A percentile compares a stretch with the other conserved stretches of the same genome.
These are phyloP conservation scores for Karalla daura DNA, from an alignment of 2,797 vertebrate genomes.

Conservation along the genomic window DNA sequence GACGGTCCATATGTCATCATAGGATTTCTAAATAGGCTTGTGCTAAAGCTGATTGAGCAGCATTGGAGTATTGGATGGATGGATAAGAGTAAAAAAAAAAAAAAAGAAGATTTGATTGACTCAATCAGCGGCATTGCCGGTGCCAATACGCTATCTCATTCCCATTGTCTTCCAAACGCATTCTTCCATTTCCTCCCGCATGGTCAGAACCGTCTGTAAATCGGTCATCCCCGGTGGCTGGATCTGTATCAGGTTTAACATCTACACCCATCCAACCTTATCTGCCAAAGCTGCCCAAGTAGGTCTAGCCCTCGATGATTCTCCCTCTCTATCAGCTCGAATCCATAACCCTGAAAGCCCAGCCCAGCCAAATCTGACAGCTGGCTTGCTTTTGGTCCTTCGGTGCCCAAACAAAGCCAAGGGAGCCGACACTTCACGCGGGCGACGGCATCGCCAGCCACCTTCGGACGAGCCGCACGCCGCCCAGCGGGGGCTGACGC, in stretches of 20 bases:
- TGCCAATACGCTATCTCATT: neutral
- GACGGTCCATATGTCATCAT: neutral
- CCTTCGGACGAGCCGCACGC: too few relatives aligned
- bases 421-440: slow-evolving; percentile 7
- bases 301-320: slow-evolving; percentile 12
- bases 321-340: neutral
- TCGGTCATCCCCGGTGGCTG: neutral
- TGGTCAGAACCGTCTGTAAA: slow-evolving; percentile 1
- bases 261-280: neutral
- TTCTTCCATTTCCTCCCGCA: neutral
- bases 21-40: slow-evolving; percentile 2
- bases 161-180: neutral
- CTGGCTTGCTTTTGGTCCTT: neutral
- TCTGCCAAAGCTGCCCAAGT: slow-evolving; percentile 8
- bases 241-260: slow-evolving; percentile 22
- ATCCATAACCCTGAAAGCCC: neutral
- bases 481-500: too few relatives aligned
- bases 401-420: neutral
- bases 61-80: too few relatives aligned
- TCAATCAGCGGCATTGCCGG: neutral
- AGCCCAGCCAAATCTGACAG: neutral
- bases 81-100: too few relatives aligned
- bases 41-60: slow-evolving; percentile 9
- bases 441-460: too few relatives aligned
- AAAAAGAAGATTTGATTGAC: neutral